Base-by-base conservation (phyloP, 1,140 invertebrate species). In the Dufourea novaeangliae region DNA sequence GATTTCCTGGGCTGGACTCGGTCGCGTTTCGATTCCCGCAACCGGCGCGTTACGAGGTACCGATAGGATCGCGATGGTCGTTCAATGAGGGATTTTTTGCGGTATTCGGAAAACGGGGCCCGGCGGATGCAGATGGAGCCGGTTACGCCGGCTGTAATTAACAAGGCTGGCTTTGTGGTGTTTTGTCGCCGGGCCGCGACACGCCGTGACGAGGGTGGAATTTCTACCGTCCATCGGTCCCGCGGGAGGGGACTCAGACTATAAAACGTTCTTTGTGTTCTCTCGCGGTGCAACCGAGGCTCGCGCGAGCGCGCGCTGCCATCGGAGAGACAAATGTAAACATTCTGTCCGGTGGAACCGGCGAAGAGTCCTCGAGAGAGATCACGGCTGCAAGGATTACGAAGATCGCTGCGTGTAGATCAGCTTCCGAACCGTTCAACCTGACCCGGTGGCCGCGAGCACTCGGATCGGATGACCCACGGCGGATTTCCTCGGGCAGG, bases 181-280 rank as follows among this genome's bases (percentile, higher is more conserved):
- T 88, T 91, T 91, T 92, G 91, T 92, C 91, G 88, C 87, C 86
- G 80, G n/a, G 77, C 66, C 83, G 88, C 88, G 89, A 88, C 87
- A 89, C 78, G 86, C 86, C 81, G 81, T 88, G 87, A 88, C 84
- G 85, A 89, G 87, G 83, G 83, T 88, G 85, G 87, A 91, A 89
- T 89, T 91, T 88, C 75, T 85, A 46, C n/a, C 80, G 82, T 77
- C 78, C 80, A 79, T 80, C 67, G 68, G 46, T 14, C 57, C 68
- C 59, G 72, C n/a, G n/a, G n/a, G n/a, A n/a, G n/a, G 67, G 72
- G 68, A 85, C 71, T 72, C 86, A 89, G 90, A 92, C 90, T 92
- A 92, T 92, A 92, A 91, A 91, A 92, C 90, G 83, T 79, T 87
- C 91, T 92, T 92, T 92, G 92, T 92, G 64, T 80, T 67, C n/a